Conservation (phyloP, 2,888 invertebrate species). For the Brachypterus glaber region DNA sequence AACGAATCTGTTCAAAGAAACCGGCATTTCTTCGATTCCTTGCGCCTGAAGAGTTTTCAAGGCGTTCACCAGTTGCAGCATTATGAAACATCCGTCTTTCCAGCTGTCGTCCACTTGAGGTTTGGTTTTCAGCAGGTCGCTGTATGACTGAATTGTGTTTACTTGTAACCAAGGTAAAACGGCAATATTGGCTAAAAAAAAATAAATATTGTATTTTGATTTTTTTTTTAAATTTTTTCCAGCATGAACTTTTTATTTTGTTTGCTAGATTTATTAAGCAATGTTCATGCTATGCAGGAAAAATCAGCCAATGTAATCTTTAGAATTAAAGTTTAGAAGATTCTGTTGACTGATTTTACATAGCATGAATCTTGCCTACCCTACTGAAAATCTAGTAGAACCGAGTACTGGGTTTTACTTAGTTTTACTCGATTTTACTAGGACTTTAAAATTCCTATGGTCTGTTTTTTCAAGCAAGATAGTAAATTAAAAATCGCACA, state of each 20-base stretch:
- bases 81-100: conserved; percentile 64
- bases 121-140: conserved; percentile 50
- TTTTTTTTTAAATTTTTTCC: conserved; percentile 9
- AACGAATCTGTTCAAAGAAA: conserved; percentile 61
- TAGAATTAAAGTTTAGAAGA: no score
- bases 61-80: conserved; percentile 72
- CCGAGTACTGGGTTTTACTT: no score
- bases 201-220: conserved; percentile 7
- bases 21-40: conserved; percentile 70
- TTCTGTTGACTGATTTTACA: no score
- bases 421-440: no score
- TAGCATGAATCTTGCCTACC: no score
- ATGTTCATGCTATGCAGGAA: no score
- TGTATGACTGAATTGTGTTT: conserved; percentile 64
- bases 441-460: no score
- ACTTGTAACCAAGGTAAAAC: conserved; percentile 66
- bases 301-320: not conserved
- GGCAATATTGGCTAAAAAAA: conserved; percentile 59
- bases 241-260: no score
- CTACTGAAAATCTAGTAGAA: no score
- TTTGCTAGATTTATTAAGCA: no score
- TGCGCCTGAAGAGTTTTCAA: conserved; percentile 73
- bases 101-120: conserved; percentile 39
- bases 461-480: no score
- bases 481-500: no score